phyloP scores from a whole-genome alignment of 2,113 vertebrate species.

The Boulengeromyrus knoepffleri region DNA sequence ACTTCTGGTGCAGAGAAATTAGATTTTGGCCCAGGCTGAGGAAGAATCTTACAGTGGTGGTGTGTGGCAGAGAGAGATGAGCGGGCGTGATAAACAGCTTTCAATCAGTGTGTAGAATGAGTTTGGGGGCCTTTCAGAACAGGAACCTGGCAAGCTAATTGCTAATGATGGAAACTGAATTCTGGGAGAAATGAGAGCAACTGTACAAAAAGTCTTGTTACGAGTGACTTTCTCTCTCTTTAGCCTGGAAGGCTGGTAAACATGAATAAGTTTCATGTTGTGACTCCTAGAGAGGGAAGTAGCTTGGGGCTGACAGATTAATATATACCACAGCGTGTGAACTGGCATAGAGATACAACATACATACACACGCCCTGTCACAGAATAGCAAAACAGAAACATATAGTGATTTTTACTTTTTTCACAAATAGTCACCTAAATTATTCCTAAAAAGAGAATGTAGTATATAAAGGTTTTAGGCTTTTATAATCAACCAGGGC shows the following conservation, averaged over 20 bases:
- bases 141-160: slow-evolving; percentile 44
- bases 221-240: background rate
- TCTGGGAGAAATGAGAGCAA: slow-evolving; percentile 17
- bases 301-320: background rate
- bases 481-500: background rate
- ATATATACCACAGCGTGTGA: background rate
- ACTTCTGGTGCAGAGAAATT: background rate
- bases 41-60: background rate
- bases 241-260: background rate
- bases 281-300: background rate
- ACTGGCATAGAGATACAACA: background rate
- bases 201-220: background rate
- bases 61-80: slow-evolving; percentile 18
- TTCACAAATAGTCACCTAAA: background rate
- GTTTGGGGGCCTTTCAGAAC: slow-evolving; percentile 44
- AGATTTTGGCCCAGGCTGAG: background rate
- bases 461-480: background rate
- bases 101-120: slow-evolving; percentile 49
- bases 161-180: slow-evolving; percentile 38
- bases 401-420: background rate
- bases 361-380: background rate
- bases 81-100: slow-evolving; percentile 53
- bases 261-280: background rate
- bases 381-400: background rate
- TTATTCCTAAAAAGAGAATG: background rate